A percentile compares a stretch with the other conserved stretches of the same genome.
Evolutionary conservation across 2,113 vertebrate species (phyloP).

Genomic region (Tamias sibiricus): DNA sequence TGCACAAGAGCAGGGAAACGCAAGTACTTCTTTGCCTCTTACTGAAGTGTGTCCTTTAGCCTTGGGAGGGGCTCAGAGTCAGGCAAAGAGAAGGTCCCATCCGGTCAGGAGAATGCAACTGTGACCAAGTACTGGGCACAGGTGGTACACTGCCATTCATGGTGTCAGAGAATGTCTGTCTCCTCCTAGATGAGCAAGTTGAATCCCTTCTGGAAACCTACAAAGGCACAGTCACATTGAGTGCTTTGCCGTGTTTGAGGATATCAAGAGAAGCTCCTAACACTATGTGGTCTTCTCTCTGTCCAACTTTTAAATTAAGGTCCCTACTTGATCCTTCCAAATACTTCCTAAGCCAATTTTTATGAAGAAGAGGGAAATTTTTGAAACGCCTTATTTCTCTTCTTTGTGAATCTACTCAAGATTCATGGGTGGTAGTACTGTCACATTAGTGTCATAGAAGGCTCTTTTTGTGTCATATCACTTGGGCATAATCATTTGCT

Average conservation of each 20-base stretch:
- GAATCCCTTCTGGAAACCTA: background rate
- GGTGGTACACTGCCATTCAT: rapidly evolving
- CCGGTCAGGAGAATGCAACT: background rate
- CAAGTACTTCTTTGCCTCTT: background rate
- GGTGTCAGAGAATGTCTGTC: rapidly evolving
- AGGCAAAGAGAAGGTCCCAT: background rate
- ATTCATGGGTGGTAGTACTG: background rate
- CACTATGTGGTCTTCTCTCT: background rate
- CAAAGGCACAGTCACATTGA: background rate
- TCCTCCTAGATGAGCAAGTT: rapidly evolving
- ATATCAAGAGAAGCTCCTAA: background rate
- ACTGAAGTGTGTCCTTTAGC: background rate
- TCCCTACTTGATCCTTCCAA: background rate
- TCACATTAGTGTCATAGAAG: background rate
- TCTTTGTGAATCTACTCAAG: slow-evolving; percentile 25
- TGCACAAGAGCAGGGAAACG: background rate
- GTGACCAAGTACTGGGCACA: background rate
- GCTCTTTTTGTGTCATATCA: background rate
- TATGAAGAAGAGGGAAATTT: slow-evolving; percentile 29
- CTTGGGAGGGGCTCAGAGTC: background rate
- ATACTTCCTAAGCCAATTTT: slow-evolving; percentile 22
- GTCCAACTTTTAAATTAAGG: background rate
- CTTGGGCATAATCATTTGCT: background rate
- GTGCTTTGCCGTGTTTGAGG: background rate
- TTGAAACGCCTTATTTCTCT: background rate